Percentiles rank a stretch among this genome's conserved stretches.
Conservation (phyloP, 2,113 vertebrate species). For the Nibea coibor region DNA sequence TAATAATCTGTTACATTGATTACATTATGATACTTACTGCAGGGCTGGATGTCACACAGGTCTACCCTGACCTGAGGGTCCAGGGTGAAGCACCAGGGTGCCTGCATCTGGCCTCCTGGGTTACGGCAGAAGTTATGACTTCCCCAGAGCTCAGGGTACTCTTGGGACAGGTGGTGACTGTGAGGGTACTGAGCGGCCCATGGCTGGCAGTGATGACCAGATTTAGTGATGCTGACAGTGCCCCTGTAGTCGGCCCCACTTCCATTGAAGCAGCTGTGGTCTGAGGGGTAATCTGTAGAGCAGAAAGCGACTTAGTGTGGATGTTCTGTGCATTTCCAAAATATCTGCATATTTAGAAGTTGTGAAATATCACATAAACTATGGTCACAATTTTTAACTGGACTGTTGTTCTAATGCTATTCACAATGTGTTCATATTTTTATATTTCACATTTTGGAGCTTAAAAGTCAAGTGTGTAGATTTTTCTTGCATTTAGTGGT, state of each 20-base stretch:
- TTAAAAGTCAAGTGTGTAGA: too few relatives aligned
- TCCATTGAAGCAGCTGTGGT: conserved; percentile 95
- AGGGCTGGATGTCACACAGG: conserved; percentile 93
- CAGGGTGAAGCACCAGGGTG: conserved; percentile 97
- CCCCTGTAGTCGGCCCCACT: conserved; percentile 93
- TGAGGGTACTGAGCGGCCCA: conserved; percentile 94
- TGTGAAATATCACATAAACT: not conserved
- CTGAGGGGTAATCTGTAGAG: conserved; percentile 81
- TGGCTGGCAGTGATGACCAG: conserved; percentile 91
- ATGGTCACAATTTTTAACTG: not conserved
- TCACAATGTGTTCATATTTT: not conserved
- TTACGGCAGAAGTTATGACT: conserved; percentile 96
- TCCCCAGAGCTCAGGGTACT: conserved; percentile 91
- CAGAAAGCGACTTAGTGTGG: conserved; percentile 35
- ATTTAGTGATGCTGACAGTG: conserved; percentile 89
- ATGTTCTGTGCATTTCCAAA: not conserved
- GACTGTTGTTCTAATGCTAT: not conserved
- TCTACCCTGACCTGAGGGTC: conserved; percentile 92
- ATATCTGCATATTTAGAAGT: not conserved
- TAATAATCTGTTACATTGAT: not conserved
- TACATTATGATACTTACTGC: conserved; percentile 88
- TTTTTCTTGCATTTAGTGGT: too few relatives aligned
- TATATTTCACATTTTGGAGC: not conserved
- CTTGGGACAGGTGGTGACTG: conserved; percentile 88
- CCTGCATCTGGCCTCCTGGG: conserved; percentile 94